Conservation (phyloP, 2,797 vertebrate genomes). For the Platalea minor region DNA sequence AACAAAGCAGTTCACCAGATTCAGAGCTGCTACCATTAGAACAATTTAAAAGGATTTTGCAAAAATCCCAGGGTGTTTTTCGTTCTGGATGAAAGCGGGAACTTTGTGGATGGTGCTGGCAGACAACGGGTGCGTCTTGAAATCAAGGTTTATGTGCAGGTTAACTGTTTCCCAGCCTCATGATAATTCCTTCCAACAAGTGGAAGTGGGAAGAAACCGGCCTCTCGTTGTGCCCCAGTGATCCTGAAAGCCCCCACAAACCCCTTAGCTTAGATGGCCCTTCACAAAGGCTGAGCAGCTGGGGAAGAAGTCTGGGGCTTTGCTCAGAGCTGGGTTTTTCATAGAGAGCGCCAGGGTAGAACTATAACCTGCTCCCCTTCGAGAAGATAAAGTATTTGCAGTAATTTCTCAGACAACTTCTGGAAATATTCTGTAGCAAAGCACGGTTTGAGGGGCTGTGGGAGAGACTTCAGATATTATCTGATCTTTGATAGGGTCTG, state of each 20-base stretch:
- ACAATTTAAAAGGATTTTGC: slow-evolving; percentile 56
- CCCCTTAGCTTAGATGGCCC: background rate
- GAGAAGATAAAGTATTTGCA: background rate
- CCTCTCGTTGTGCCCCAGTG: background rate
- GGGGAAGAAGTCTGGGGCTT: background rate
- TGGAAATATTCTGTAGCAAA: background rate
- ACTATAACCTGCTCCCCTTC: background rate
- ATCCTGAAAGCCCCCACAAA: background rate
- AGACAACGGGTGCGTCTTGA: background rate
- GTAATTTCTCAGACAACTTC: background rate
- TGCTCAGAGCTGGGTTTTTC: background rate
- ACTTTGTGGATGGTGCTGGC: background rate
- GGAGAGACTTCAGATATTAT: background rate
- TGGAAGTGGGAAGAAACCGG: background rate
- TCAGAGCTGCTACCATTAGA: slow-evolving; percentile 51
- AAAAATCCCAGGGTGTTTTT: slow-evolving; percentile 50
- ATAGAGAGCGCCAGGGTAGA: background rate
- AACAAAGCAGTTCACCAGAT: slow-evolving; percentile 48
- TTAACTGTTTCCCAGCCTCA: slow-evolving; percentile 37
- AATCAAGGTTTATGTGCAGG: background rate
- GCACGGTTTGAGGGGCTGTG: background rate
- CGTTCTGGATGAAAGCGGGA: slow-evolving; percentile 3
- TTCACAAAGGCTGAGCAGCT: background rate
- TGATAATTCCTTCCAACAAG: slow-evolving; percentile 18
- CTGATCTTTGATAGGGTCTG: background rate